Percentiles rank a stretch among this genome's conserved stretches.
phyloP scores from a whole-genome alignment of 2,888 invertebrate species.

The Amphipyra berbera region DNA sequence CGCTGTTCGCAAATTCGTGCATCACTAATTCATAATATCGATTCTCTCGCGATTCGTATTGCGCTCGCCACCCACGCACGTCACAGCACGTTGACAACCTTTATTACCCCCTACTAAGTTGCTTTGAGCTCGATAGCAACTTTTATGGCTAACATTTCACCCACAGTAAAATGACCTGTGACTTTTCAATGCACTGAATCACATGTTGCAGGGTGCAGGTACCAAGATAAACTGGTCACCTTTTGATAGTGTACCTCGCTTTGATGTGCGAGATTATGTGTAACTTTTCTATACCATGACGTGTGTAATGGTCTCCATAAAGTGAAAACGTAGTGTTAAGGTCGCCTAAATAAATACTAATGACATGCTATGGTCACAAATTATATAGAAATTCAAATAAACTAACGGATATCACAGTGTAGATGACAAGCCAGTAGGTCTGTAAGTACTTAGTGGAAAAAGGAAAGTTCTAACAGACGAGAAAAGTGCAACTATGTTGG shows the following conservation, averaged over 20 bases:
- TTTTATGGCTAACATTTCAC: conserved; percentile 60
- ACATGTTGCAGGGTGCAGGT: conserved; percentile 22
- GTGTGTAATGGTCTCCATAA: conserved; percentile 38
- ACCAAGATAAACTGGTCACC: conserved; percentile 37
- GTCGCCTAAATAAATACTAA: conserved; percentile 49
- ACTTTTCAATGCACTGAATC: conserved; percentile 38
- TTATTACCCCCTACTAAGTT: conserved; percentile 67
- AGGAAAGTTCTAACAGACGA: conserved; percentile 11
- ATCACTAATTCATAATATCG: conserved; percentile 42
- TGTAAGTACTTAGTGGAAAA: conserved; percentile 19
- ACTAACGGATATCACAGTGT: conserved; percentile 1
- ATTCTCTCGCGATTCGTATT: conserved; percentile 34
- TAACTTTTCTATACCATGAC: conserved; percentile 40
- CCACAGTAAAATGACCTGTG: conserved; percentile 51
- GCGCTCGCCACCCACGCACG: conserved; percentile 58
- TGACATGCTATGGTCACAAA: conserved; percentile 25
- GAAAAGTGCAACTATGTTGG: conserved; percentile 15
- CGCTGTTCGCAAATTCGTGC: conserved; percentile 14
- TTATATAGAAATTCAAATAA: conserved; percentile 16
- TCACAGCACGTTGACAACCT: conserved; percentile 62
- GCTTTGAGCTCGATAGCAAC: conserved; percentile 65
- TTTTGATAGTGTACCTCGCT: conserved; percentile 52
- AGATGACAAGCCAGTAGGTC: conserved; percentile 3
- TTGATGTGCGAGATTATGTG: conserved; percentile 51
- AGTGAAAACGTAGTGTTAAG: conserved; percentile 40